These are phyloP conservation scores for Trichonephila clavata DNA, from an alignment of 1,140 invertebrate genomes.

Conservation along the genomic window DNA sequence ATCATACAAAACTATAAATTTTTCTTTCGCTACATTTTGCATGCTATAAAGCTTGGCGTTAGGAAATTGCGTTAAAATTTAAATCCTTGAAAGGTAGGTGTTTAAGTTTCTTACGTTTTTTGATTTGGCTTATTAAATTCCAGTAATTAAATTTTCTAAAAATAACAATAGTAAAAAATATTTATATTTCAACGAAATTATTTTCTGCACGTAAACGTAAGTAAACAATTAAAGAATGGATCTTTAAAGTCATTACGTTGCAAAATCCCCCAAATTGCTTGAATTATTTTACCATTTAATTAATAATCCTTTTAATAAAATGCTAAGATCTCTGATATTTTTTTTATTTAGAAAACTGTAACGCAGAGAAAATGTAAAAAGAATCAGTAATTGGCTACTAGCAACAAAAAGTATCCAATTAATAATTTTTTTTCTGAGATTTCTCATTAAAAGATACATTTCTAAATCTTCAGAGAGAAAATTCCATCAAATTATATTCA, in stretches of 20 bases:
- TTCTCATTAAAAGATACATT: no score
- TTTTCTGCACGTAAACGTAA: not conserved
- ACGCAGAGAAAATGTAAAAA: no score
- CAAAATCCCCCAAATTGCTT: not conserved
- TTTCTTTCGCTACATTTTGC: constrained; percentile 49
- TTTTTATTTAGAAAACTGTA: no score
- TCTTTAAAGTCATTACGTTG: not conserved
- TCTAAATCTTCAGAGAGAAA: not conserved
- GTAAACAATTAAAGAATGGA: not conserved
- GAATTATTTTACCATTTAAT: not conserved
- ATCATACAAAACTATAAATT: not conserved
- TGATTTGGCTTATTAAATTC: not conserved
- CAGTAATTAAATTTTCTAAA: not conserved
- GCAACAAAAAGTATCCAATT: no score
- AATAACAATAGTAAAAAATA: not conserved
- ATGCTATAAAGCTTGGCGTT: constrained; percentile 68
- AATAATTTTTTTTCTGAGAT: no score
- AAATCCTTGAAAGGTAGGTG: constrained; percentile 61
- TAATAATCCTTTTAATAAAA: no score
- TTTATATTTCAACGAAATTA: not conserved
- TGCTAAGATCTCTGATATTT: no score
- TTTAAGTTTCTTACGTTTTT: constrained; percentile 2
- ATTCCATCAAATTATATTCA: not conserved
- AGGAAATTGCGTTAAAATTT: not conserved
- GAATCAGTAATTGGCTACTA: no score